Conservation (phyloP, 2,113 vertebrate genomes). For the Talpa occidentalis region DNA sequence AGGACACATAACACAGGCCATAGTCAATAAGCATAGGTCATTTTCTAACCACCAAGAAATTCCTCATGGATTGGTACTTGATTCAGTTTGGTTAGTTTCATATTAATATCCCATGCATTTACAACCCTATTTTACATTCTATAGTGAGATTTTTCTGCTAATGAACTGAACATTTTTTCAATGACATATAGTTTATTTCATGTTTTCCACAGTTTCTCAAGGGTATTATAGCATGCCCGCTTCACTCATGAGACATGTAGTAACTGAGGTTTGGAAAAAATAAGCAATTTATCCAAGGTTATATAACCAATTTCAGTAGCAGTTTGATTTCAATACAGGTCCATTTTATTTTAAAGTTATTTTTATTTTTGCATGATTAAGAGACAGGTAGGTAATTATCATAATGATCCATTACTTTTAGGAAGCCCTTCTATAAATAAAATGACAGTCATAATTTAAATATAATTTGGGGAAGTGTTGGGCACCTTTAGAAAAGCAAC, state of each 20-base stretch:
- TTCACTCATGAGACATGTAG: background rate
- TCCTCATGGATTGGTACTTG: background rate
- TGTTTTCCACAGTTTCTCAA: background rate
- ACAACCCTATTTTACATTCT: background rate
- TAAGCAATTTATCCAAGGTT: background rate
- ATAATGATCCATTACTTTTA: slow-evolving; percentile 29
- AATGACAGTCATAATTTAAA: background rate
- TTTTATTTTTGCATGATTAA: slow-evolving; percentile 47
- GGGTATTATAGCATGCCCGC: background rate
- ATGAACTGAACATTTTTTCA: background rate
- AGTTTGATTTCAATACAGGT: background rate
- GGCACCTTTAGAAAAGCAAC: background rate
- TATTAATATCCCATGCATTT: background rate
- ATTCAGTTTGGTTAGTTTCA: background rate
- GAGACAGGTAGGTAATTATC: background rate
- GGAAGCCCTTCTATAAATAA: slow-evolving; percentile 3
- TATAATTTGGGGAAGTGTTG: background rate
- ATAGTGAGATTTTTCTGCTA: background rate
- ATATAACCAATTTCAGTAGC: background rate
- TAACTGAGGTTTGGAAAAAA: background rate
- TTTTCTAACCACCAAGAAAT: background rate
- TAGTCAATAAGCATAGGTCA: background rate
- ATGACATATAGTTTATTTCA: background rate
- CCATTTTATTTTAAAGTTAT: slow-evolving; percentile 9
- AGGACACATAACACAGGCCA: background rate